Evolutionary conservation across 2,113 vertebrate genomes (phyloP).

Genomic region (Catagonus wagneri): DNA sequence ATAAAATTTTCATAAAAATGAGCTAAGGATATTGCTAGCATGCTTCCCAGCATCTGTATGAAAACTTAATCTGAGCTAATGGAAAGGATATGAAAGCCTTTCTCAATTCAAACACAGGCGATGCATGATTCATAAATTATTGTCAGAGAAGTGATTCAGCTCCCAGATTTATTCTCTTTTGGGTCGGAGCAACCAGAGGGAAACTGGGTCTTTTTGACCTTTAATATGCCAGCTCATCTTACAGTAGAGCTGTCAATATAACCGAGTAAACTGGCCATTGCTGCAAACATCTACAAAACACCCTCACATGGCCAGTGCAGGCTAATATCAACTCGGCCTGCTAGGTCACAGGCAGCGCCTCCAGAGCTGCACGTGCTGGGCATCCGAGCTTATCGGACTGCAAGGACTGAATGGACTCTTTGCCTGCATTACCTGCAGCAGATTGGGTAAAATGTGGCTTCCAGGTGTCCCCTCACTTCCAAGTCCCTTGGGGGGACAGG

Average conservation of each 20-base stretch:
- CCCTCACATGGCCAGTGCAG: slow-evolving; percentile 85
- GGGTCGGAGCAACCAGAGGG: slow-evolving; percentile 91
- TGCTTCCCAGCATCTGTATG: slow-evolving; percentile 99
- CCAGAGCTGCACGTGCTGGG: slow-evolving; percentile 83
- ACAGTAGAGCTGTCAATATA: slow-evolving; percentile 97
- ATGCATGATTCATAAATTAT: slow-evolving; percentile 99
- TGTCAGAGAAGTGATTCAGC: slow-evolving; percentile 99
- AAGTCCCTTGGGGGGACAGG: neutral
- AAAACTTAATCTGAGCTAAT: slow-evolving; percentile 99
- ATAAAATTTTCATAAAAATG: slow-evolving; percentile 99
- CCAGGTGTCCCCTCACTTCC: neutral
- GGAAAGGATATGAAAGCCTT: slow-evolving; percentile 99
- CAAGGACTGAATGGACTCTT: slow-evolving; percentile 83
- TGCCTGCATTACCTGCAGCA: slow-evolving; percentile 90
- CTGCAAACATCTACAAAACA: slow-evolving; percentile 90
- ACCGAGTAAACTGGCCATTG: slow-evolving; percentile 96
- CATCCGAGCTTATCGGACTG: slow-evolving; percentile 81
- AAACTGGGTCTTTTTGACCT: slow-evolving; percentile 95
- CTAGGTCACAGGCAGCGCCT: slow-evolving; percentile 86
- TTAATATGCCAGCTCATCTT: slow-evolving; percentile 95
- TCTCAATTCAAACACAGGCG: slow-evolving; percentile 99
- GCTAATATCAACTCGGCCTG: slow-evolving; percentile 90
- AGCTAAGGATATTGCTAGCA: slow-evolving; percentile 99
- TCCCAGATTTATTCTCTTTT: slow-evolving; percentile 97
- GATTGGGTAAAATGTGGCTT: slow-evolving; percentile 71